phyloP scores from a whole-genome alignment of 2,888 invertebrate species.

The Dioctria rufipes region DNA sequence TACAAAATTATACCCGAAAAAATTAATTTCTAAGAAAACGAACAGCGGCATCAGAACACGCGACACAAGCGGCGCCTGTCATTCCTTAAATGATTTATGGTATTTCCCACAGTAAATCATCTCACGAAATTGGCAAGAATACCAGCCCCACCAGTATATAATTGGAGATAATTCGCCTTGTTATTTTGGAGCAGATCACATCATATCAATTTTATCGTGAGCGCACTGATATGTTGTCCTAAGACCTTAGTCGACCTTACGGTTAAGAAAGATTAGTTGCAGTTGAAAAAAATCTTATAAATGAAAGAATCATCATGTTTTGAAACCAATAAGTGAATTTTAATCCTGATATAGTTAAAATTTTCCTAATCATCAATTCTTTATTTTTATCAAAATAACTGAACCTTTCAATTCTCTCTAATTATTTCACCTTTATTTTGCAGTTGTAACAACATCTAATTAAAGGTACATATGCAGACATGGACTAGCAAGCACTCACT shows the following conservation, averaged over 20 bases:
- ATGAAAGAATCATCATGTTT: not conserved
- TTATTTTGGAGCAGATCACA: conserved; percentile 21
- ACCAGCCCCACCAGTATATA: conserved; percentile 7
- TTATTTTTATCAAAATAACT: not conserved
- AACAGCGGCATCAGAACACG: not conserved
- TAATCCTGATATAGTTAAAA: not conserved
- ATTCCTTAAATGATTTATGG: conserved; percentile 23
- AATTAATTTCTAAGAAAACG: too few species aligned
- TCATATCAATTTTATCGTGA: conserved; percentile 36
- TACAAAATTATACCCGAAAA: too few species aligned
- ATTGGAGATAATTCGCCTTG: conserved; percentile 37
- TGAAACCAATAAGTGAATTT: too few species aligned
- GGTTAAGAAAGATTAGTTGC: not conserved
- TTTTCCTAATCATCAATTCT: not conserved
- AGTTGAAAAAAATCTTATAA: not conserved
- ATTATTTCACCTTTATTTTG: not conserved
- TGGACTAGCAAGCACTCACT: not conserved
- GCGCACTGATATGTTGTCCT: not conserved
- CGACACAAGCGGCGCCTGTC: conserved; percentile 36
- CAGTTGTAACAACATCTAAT: not conserved
- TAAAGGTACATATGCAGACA: not conserved
- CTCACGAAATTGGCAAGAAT: conserved; percentile 32
- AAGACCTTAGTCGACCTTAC: too few species aligned
- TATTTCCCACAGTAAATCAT: conserved; percentile 37
- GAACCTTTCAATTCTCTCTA: not conserved